Evolutionary conservation across 2,888 invertebrate species (phyloP), one percentile per base, ranked within the genome.

Genomic region (Lasius fuliginosus): DNA sequence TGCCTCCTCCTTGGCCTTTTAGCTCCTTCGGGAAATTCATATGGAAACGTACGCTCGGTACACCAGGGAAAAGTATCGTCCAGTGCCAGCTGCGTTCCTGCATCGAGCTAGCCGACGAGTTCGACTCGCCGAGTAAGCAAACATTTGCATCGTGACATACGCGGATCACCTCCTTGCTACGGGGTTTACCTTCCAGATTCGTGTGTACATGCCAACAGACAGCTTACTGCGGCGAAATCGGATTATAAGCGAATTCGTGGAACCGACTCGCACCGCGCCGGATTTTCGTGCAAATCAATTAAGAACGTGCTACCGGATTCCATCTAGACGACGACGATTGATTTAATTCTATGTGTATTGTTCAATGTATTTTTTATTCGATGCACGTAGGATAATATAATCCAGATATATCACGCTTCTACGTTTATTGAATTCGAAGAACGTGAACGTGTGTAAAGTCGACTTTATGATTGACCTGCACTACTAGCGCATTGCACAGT

Each of bases 141-240:
- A 93, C 92, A 92, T 93, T 93, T 92, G 88, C 91, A 91, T 86
- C 90, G 86, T 60, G 89, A 85, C 84, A 81, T 85, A 85, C 89
- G 88, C 88, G 90, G 89, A 92, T 92, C 92, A 90, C 89, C 90
- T 91, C 88, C 88, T 53, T 89, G 86, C 68, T 79, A 75, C 87
- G 64, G 86, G 89, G 90, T 93, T 93, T 93, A 92, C 93, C 91
- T 92, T 92, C 91, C 90, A 90, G 92, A 92, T 92, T 90, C 90
- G 82, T 86, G 68, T 90, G 82, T 90, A 90, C 69, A 90, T 89
- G 90, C 90, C 88, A 87, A 88, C 91, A 90, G 89, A 88, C 89
- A 88, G 92, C 91, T 90, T 92, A 92, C 90, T 88, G 89, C 74
- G 83, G 89, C 88, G 88, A 91, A 92, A 92, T 90, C 90, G 90